Base-by-base conservation (phyloP, 2,113 vertebrate genomes). In the Nesogale talazaci region DNA sequence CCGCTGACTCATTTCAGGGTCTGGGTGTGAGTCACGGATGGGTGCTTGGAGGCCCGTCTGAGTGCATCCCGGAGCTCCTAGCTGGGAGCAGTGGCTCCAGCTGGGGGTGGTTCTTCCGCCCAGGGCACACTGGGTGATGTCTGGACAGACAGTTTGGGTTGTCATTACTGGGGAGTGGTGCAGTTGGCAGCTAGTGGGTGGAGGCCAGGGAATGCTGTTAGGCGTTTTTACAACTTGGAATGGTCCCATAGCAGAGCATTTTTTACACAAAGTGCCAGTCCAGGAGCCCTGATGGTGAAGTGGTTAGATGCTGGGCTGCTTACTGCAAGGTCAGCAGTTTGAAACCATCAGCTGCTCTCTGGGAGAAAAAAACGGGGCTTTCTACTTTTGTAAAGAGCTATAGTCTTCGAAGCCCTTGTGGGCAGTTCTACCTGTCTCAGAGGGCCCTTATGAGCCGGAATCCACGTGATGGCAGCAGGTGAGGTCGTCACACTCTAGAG, bases 211-310 rank as follows among this genome's bases (percentile, higher is more conserved):
- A 52, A 3, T 52, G 25, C 78, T 63, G 27, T 25, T 11, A 2
- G 31, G 17, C 10, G 10, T 29, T n/a, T 46, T 36, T 3, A 3
- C 20, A 57, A 38, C 38, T 40, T 16, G 15, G 25, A 38, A 42
- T 25, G 20, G 17, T 20, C 61, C 19, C 3, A 3, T 29, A 16
- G 8, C 6, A 0, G 1, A 65, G 38, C 14, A 1, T 1, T 2
- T 0, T 38, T 16, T 23, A 6, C n/a, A 22, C 19, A 6, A 0
- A 1, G 0, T 11, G 57, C 23, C 36, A 2, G 20, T 22, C 46
- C 46, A 52, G 46, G 46, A 52, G 46, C 6, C 46, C 46, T 52
- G 46, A 52, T 52, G 46, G 46, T 52, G 46, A 12, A 8, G 46
- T 52, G 46, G 46, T 52, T 52, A 52, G 46, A 12, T 12, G 46